Base-by-base conservation (phyloP, 2,888 invertebrate species). In the Heteromyza rotundicornis region DNA sequence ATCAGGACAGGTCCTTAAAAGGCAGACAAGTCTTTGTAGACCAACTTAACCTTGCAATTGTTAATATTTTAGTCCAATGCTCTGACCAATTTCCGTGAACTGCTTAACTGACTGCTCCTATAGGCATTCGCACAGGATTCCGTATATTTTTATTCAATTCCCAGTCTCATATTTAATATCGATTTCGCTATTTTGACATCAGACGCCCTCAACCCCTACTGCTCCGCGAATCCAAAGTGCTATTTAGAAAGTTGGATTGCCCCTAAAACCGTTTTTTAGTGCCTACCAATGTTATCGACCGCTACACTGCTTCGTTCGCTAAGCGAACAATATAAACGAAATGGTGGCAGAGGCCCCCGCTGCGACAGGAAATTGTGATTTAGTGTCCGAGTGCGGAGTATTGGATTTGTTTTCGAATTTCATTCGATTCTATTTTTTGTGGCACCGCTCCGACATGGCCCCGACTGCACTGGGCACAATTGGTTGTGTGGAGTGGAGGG, bases 341-440 rank as follows among this genome's bases (percentile, higher is more conserved):
- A 56, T 56, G 56, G 56, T 47, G 12, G 44, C 40, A 14, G 40
- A 2, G 17, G 20, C 35, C 22, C 14, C n/a, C n/a, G n/a, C 56
- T 44, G 44, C 56, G 47, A 56, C 56, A 44, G 56, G 47, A 50
- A 56, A 56, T 56, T 56, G 56, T 56, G 57, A 57, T 57, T 49
- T 57, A 57, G 49, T 57, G 57, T 50, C 23, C 44, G 24, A 47
- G 47, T 47, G 20, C 36, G 20, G 36, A 22, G 8, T 54, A 10
- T 22, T 36, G 36, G 14, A 8, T 35, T 54, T 35, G 36, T 20
- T 20, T 20, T 20, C 20, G 19, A 8, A 19, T 20, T 14, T 47
- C 14, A n/a, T 10, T 40, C 14, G 40, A n/a, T n/a, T 47, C 19
- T 47, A 8, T 47, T 17, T 40, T 40, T 40, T n/a, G 40, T 40